phyloP scores from a whole-genome alignment of 2,113 vertebrate genomes.

The Misgurnus anguillicaudatus region DNA sequence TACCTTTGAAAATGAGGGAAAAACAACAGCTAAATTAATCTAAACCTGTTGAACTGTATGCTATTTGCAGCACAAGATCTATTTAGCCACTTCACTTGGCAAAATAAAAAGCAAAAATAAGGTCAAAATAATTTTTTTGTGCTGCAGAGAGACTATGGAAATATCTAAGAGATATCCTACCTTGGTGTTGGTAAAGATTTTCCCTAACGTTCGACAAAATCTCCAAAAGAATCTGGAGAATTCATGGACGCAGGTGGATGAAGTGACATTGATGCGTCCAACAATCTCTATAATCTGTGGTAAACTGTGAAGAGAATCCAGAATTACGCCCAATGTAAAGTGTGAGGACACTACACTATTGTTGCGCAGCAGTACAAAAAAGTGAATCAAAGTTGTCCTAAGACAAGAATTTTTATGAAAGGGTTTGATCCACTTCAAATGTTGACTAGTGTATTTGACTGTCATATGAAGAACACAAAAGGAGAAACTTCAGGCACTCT shows the following conservation, averaged over 20 bases:
- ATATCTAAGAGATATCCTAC: constrained; percentile 65
- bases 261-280: constrained; percentile 93
- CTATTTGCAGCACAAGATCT: constrained; percentile 22
- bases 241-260: constrained; percentile 94
- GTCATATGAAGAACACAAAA: too few species aligned
- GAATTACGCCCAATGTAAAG: background rate
- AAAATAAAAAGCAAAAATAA: background rate
- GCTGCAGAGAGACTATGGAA: background rate
- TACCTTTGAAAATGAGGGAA: constrained; percentile 75
- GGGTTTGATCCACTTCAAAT: too few species aligned
- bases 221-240: constrained; percentile 99
- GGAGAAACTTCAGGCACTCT: too few species aligned
- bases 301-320: constrained; percentile 73
- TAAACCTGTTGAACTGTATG: background rate
- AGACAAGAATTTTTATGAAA: too few species aligned
- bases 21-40: constrained; percentile 33
- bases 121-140: background rate
- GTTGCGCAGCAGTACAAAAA: too few species aligned
- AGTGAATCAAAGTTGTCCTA: too few species aligned
- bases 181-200: constrained; percentile 99
- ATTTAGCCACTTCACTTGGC: background rate
- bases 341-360: too few species aligned
- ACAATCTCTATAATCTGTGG: constrained; percentile 97
- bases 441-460: too few species aligned
- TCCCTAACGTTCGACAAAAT: constrained; percentile 96